phyloP scores from a whole-genome alignment of 2,113 vertebrate genomes.

The Marcusenius ussheri region DNA sequence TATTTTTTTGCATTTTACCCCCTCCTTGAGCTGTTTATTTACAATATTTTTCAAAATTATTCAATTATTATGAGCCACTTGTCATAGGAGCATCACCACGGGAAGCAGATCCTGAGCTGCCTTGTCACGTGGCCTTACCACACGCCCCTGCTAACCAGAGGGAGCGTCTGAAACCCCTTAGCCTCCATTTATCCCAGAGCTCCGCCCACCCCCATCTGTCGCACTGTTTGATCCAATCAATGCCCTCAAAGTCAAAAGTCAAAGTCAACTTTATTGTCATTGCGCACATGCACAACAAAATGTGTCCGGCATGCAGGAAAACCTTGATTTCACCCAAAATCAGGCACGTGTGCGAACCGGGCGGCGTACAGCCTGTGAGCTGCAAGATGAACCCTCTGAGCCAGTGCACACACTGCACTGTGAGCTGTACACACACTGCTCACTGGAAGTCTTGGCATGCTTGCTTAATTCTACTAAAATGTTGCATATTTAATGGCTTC shows the following conservation, averaged over 20 bases:
- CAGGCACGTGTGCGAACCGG: neutral
- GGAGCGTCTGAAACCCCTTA: neutral
- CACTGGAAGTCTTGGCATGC: neutral
- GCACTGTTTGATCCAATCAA: neutral
- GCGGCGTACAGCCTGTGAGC: neutral
- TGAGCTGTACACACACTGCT: neutral
- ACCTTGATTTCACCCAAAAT: neutral
- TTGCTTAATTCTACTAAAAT: neutral
- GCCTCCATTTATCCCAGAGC: neutral
- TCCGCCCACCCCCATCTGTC: neutral
- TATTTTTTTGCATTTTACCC: neutral
- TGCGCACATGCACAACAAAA: neutral
- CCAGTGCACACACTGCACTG: neutral
- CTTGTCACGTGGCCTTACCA: neutral
- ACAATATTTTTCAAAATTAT: neutral
- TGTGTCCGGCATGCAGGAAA: neutral
- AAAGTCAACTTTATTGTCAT: neutral
- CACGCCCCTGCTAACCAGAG: neutral
- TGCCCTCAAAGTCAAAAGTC: neutral
- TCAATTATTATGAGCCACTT: neutral
- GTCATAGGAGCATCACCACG: neutral
- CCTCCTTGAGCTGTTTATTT: neutral
- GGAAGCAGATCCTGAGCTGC: neutral
- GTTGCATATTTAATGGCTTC: no score
- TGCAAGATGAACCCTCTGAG: no score